A percentile compares a stretch with the other conserved stretches of the same genome.
Conservation (phyloP, 2,113 vertebrate species). For the Ardeotis arabs region DNA sequence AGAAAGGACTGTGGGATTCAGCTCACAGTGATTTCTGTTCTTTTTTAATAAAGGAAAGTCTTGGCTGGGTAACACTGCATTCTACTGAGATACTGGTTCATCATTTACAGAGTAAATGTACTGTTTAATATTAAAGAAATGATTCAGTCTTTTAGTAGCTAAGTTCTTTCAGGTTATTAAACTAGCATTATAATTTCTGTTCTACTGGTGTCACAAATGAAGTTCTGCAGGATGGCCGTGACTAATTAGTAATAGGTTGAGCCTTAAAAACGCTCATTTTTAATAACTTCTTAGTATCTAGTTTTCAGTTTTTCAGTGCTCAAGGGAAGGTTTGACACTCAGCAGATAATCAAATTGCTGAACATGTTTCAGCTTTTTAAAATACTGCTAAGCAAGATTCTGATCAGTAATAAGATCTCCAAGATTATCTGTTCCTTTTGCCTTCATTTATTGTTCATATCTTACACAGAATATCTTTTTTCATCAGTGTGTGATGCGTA, state of each 20-base stretch:
- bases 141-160: slow-evolving; percentile 26
- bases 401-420: neutral
- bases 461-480: neutral
- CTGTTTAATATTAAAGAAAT: slow-evolving; percentile 64
- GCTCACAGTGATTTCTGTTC: slow-evolving; percentile 26
- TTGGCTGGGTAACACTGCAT: slow-evolving; percentile 35
- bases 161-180: slow-evolving; percentile 59
- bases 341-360: neutral
- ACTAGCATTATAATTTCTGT: slow-evolving; percentile 38
- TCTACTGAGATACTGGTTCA: slow-evolving; percentile 41
- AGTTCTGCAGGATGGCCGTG: slow-evolving; percentile 1
- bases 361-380: neutral
- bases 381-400: neutral
- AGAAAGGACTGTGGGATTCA: slow-evolving; percentile 14
- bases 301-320: neutral
- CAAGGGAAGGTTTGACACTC: neutral
- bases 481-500: neutral
- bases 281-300: neutral
- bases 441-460: neutral
- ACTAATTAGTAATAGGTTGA: slow-evolving; percentile 40
- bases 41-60: slow-evolving; percentile 8
- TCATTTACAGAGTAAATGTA: slow-evolving; percentile 61
- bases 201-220: slow-evolving; percentile 31
- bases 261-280: neutral
- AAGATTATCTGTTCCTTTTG: neutral